Evolutionary conservation across 2,797 vertebrate genomes (phyloP), one percentile per base, ranked within the genome.

Genomic region (Triplophysa yarkandensis): DNA sequence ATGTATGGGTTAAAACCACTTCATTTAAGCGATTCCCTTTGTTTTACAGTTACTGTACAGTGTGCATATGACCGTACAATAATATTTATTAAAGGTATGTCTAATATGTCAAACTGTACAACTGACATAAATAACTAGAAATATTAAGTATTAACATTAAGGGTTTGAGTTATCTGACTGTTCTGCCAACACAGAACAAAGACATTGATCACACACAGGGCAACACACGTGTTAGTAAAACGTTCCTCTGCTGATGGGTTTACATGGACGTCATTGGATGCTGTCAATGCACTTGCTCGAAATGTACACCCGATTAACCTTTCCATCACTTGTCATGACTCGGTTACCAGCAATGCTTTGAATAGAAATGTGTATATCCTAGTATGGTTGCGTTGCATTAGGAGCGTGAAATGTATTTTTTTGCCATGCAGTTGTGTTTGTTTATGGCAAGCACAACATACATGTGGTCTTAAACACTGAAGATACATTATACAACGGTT

Each of bases 271-370:
- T 19, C 14, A 34, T 21, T 52, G 44, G 30, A 52, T 16, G 0
- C 17, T 65, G 36, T 73, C 34, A 14, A 73, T 65, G 55, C 54
- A 64, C 27, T 54, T 27, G 23, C 28, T 73, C 17, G 30, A 55
- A 41, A 64, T 30, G 19, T 30, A 5, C 50, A 65, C 48, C 19
- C 27, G 32, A 44, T 74, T 65, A 74, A 74, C 61, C 27, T 44
- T 27, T 65, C 34, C 5, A 57, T 73, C 25, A n/a, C 54, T 44
- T 57, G 65, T 57, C 21, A 64, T n/a, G n/a, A 43, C 8, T 57
- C 54, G 32, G 30, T 48, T 0, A 2, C 50, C 30, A 17, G 3
- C 1, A 39, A 61, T 9, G 57, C 3, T 64, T 25, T 43, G 34
- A 11, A 21, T 63, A 32, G 32, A 71, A 61, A 61, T 19, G 43